Evolutionary conservation across 64 coral and sea anemone genomes (phyloP).

Genomic region (Platygyra sinensis): DNA sequence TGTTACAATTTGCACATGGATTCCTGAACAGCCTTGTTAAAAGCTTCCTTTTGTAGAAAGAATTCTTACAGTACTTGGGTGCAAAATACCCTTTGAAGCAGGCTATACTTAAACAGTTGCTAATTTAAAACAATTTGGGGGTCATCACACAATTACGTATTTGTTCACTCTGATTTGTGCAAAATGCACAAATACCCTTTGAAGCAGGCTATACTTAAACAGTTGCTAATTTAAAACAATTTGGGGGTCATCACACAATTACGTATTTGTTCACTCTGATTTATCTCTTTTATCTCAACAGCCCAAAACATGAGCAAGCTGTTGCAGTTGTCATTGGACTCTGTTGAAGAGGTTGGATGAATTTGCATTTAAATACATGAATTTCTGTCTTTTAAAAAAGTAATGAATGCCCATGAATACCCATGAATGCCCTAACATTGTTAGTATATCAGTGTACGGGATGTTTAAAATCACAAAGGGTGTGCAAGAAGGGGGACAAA

Average conservation of each 20-base stretch:
- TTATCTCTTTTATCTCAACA: slow-evolving; percentile 35
- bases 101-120: background rate
- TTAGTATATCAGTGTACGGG: too few relatives aligned
- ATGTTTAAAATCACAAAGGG: too few relatives aligned
- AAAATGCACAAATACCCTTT: too few relatives aligned
- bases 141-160: background rate
- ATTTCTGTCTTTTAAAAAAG: too few relatives aligned
- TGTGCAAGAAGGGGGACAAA: too few relatives aligned
- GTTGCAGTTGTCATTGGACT: slow-evolving; percentile 74
- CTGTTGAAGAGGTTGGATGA: slow-evolving; percentile 72
- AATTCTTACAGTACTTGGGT: too few relatives aligned
- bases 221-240: background rate
- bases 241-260: background rate
- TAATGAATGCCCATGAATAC: too few relatives aligned
- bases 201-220: background rate
- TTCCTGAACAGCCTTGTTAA: too few relatives aligned
- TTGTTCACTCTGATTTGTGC: background rate
- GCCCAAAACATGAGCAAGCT: slow-evolving; percentile 75
- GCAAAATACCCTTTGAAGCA: too few relatives aligned
- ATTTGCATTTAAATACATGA: background rate
- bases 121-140: background rate
- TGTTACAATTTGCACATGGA: too few relatives aligned
- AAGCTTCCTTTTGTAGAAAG: too few relatives aligned
- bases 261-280: background rate
- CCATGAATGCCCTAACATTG: too few relatives aligned